Evolutionary conservation across 2,888 invertebrate genomes (phyloP), one percentile per base, ranked within the genome.

Genomic region (Tortrix viridana): DNA sequence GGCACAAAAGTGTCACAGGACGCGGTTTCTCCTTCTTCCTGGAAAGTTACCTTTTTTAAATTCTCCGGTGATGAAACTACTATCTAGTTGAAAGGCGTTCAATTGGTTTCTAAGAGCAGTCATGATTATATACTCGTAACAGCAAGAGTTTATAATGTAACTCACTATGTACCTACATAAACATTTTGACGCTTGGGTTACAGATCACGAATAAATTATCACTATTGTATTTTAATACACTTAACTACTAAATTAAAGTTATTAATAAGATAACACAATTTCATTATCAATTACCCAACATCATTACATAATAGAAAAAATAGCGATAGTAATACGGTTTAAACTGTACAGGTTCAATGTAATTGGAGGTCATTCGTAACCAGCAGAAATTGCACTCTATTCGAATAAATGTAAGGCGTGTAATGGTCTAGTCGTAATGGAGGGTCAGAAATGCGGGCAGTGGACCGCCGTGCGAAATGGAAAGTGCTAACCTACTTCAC

Each of bases 401-500:
- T n/a, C 1, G 16, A 48, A 20, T 41, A 6, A 20, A 9, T 9
- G 32, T 53, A 58, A 52, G 56, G 60, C 65, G 55, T 59, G 49
- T 46, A 58, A 60, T 66, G 47, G 52, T 57, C 50, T 26, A 48
- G 26, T 49, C 1, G 58, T 57, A 54, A 68, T 67, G 61, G 65
- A 69, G 71, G 72, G 71, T 70, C 73, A 74, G 70, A 68, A 76
- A 73, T 72, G 75, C 76, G 74, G 71, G 73, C 74, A 74, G 68
- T 71, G 66, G 71, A 71, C 64, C 70, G 71, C 64, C 66, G 71
- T 71, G 80, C 82, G 83, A 86, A 86, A 86, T 81, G 80, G 90
- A 86, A 86, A 87, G 88, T 86, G 77, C 79, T 77, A 74, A 80
- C 75, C 81, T 81, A 78, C 86, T 77, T 86, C 75, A 74, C 71